A percentile compares a stretch with the other conserved stretches of the same genome.
Evolutionary conservation across 2,113 vertebrate genomes (phyloP).

Genomic region (Lepidothrix coronata): DNA sequence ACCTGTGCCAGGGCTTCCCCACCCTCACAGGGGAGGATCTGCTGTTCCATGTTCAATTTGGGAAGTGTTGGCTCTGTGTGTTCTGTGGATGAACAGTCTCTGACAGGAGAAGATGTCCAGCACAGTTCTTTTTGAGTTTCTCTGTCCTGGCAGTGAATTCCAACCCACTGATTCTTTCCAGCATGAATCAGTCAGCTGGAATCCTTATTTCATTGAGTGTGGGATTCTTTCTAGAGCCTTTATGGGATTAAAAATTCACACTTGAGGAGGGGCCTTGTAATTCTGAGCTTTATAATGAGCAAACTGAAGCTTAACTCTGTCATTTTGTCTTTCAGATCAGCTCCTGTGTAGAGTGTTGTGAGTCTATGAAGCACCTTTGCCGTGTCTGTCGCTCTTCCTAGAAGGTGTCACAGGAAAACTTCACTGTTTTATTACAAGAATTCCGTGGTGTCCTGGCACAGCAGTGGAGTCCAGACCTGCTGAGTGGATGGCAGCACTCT

Average conservation of each 20-base stretch:
- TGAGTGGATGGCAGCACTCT: conserved; percentile 11
- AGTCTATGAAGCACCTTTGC: neutral
- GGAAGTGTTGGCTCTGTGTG: fast-evolving
- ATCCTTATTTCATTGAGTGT: fast-evolving
- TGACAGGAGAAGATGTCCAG: neutral
- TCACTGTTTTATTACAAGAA: neutral
- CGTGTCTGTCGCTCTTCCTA: neutral
- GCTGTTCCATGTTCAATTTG: fast-evolving
- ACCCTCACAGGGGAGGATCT: too few species aligned
- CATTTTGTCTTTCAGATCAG: conserved; percentile 14
- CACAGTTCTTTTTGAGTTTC: neutral
- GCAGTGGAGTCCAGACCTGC: neutral
- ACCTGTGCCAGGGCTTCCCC: fast-evolving
- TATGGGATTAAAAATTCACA: neutral
- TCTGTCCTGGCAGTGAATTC: too few species aligned
- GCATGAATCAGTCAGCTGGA: neutral
- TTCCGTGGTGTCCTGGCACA: neutral
- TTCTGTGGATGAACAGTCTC: neutral
- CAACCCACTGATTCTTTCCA: neutral
- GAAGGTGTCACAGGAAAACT: neutral
- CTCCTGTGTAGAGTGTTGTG: neutral
- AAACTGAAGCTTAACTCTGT: neutral
- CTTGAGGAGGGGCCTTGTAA: neutral
- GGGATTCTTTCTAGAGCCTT: neutral
- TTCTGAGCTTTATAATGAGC: neutral